phyloP scores from a whole-genome alignment of 1,140 invertebrate species.

The Diorhabda sublineata region DNA sequence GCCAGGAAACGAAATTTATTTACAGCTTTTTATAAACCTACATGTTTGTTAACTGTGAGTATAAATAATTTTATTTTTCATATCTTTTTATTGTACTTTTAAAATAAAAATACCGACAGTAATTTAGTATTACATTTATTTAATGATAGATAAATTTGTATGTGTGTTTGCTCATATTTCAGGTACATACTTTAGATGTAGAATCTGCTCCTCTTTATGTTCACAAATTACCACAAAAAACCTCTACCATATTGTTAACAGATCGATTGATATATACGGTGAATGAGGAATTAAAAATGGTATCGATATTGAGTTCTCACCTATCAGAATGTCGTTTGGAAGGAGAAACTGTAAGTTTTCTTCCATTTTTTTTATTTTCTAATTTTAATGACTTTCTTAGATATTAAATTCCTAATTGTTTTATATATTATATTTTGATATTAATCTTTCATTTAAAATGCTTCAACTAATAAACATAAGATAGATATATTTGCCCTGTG shows the following conservation, averaged over 20 bases:
- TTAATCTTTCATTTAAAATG: too few relatives aligned
- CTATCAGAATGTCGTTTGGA: constrained; percentile 58
- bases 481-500: too few relatives aligned
- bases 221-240: constrained; percentile 62
- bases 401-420: too few relatives aligned
- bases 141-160: background rate
- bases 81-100: background rate
- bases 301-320: constrained; percentile 59
- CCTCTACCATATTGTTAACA: constrained; percentile 55
- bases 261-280: constrained; percentile 60
- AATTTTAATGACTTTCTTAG: too few relatives aligned
- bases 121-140: background rate
- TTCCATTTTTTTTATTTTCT: constrained; percentile 2
- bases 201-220: constrained; percentile 63
- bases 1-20: constrained; percentile 51
- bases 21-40: constrained; percentile 50
- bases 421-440: background rate
- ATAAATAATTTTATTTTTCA: background rate
- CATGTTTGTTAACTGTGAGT: constrained; percentile 51
- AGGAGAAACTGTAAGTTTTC: constrained; percentile 50
- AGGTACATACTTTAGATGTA: constrained; percentile 62
- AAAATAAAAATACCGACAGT: background rate
- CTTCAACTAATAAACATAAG: too few relatives aligned
- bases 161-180: constrained; percentile 28
- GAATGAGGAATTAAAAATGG: constrained; percentile 49